Base-by-base conservation (phyloP, 2,113 vertebrate genomes). In the Serilophus lunatus region DNA sequence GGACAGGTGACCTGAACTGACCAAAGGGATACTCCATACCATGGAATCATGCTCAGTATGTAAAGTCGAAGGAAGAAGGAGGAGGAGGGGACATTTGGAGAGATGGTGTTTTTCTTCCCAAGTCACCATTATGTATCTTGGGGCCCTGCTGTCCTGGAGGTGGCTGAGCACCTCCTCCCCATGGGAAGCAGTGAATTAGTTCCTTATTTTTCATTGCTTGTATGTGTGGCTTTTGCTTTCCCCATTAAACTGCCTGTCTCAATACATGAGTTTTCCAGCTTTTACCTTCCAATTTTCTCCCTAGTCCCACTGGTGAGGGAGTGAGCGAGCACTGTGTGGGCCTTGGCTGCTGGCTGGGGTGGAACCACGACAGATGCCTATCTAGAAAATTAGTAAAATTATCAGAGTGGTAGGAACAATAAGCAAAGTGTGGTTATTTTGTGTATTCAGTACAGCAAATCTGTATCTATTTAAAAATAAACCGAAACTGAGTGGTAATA, bases 321-420 rank as follows among this genome's bases (percentile, higher is more conserved):
- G 53, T 12, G 78, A 89, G 13, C 0, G 0, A 16, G 53, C 1
- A n/a, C 63, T 54, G 11, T 1, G 6, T 35, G 63, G 45, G 29
- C 25, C 70, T 54, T 61, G 54, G 29, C 47, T 69, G 29, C 25
- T 76, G 54, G 6, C 47, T 12, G 12, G 36, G 38, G 49, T 79
- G 7, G 42, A 64, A 44, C 31, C 76, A 28, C 3, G 3, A 28
- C 36, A 51, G 31, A 42, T 77, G 14, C 35, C 19, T 72, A 7
- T 47, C 31, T 25, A 77, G 57, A 77, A 82, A 92, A 69, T 45
- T 1, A 77, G 31, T 76, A 25, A 33, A 72, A 49, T 38, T 0
- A 70, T 70, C 38, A 60, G n/a, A 71, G 10, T 53, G 20, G 33
- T 36, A 86, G 64, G 26, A 90, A 38, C 66, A 90, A 80, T 72